These are phyloP conservation scores for Misgurnus mizolepis DNA, from an alignment of 2,113 vertebrate species.

Conservation along the genomic window DNA sequence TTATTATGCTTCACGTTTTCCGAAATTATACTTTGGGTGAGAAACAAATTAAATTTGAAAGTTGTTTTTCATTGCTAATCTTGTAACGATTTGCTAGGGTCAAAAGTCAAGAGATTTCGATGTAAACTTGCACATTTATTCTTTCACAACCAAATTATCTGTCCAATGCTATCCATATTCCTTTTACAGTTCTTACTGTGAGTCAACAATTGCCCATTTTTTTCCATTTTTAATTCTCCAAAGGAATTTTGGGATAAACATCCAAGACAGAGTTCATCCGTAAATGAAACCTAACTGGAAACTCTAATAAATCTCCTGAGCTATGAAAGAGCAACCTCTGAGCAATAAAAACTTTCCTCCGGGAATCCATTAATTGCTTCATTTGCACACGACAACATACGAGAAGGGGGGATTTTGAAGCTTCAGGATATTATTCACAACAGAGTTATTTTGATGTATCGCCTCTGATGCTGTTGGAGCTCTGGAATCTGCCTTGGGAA, in stretches of 20 bases:
- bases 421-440: conserved; percentile 72
- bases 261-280: conserved; percentile 8
- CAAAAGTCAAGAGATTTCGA: too few species aligned
- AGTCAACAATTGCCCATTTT: too few species aligned
- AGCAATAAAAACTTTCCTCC: conserved; percentile 30
- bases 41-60: too few species aligned
- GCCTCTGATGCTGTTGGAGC: conserved; percentile 66
- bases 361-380: conserved; percentile 70
- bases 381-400: conserved; percentile 65
- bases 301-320: conserved; percentile 27
- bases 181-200: too few species aligned
- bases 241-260: neutral
- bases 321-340: conserved; percentile 28
- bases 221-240: too few species aligned
- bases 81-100: too few species aligned
- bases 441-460: conserved; percentile 74
- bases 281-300: conserved; percentile 21
- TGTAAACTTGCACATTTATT: too few species aligned
- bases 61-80: too few species aligned
- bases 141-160: too few species aligned
- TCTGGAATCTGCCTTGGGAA: conserved; percentile 69
- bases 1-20: too few species aligned
- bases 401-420: conserved; percentile 52
- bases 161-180: too few species aligned
- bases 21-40: too few species aligned